Conservation (phyloP, 2,113 vertebrate genomes). For the Trichomycterus rosablanca region DNA sequence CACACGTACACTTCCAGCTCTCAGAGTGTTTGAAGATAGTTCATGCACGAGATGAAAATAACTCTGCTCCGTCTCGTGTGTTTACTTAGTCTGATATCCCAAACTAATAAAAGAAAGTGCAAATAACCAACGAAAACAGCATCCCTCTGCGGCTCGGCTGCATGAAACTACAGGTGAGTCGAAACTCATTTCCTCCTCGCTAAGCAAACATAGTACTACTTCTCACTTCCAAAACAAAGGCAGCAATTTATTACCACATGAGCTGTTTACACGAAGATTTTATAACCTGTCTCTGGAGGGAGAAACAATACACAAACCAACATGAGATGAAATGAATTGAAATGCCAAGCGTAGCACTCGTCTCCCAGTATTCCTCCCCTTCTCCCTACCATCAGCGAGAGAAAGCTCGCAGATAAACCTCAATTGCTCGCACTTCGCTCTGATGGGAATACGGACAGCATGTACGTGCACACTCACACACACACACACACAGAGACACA, state of each 20-base stretch:
- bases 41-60: too few relatives aligned
- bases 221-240: constrained; percentile 25
- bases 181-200: constrained; percentile 18
- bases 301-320: constrained; percentile 17
- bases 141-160: neutral
- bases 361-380: neutral
- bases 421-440: neutral
- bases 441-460: constrained; percentile 9
- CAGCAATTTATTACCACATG: constrained; percentile 27
- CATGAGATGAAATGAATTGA: neutral
- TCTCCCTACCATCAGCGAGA: constrained; percentile 2
- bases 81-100: too few relatives aligned
- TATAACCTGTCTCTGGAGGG: constrained; percentile 14
- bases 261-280: constrained; percentile 27
- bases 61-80: too few relatives aligned
- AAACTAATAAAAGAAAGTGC: neutral
- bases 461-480: neutral
- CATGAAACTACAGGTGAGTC: constrained; percentile 7
- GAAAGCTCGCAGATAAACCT: constrained; percentile 16
- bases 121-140: neutral
- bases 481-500: neutral
- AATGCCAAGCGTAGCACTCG: neutral
- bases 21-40: too few relatives aligned
- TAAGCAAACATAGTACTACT: constrained; percentile 7
- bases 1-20: too few relatives aligned